phyloP scores from a whole-genome alignment of 2,797 vertebrate species.

The Scolopax rusticola region DNA sequence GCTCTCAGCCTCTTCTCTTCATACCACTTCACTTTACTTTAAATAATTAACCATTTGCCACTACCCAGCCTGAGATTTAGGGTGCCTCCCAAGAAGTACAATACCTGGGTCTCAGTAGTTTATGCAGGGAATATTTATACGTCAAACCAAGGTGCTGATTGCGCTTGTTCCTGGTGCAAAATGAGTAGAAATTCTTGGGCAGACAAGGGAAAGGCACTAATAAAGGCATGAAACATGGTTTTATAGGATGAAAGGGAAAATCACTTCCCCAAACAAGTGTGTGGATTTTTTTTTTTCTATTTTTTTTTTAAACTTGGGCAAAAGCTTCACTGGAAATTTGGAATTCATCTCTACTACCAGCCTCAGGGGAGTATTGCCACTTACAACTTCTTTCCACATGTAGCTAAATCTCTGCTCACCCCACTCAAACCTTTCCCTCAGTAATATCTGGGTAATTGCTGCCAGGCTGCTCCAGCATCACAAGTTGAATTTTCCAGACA shows the following conservation, averaged over 20 bases:
- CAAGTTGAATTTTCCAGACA: not conserved
- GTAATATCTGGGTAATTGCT: not conserved
- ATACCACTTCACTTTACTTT: too few species aligned
- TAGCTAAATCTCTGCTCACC: not conserved
- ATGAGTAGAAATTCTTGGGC: not conserved
- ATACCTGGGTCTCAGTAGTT: not conserved
- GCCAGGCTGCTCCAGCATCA: not conserved
- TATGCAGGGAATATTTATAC: not conserved
- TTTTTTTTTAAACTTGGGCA: not conserved
- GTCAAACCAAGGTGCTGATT: not conserved
- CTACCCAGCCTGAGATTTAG: too few species aligned
- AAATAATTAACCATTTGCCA: too few species aligned
- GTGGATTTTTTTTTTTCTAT: not conserved
- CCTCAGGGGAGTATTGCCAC: fast-evolving
- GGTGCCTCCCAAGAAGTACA: too few species aligned
- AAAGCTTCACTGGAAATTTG: not conserved
- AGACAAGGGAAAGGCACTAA: not conserved
- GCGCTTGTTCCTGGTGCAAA: not conserved
- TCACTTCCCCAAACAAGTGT: not conserved
- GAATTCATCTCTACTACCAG: not conserved
- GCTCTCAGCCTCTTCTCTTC: too few species aligned
- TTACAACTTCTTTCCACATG: not conserved
- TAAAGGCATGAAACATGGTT: not conserved
- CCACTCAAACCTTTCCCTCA: not conserved
- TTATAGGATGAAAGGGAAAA: not conserved